phyloP scores from a whole-genome alignment of 2,113 vertebrate species.

The Syrmaticus mikado region DNA sequence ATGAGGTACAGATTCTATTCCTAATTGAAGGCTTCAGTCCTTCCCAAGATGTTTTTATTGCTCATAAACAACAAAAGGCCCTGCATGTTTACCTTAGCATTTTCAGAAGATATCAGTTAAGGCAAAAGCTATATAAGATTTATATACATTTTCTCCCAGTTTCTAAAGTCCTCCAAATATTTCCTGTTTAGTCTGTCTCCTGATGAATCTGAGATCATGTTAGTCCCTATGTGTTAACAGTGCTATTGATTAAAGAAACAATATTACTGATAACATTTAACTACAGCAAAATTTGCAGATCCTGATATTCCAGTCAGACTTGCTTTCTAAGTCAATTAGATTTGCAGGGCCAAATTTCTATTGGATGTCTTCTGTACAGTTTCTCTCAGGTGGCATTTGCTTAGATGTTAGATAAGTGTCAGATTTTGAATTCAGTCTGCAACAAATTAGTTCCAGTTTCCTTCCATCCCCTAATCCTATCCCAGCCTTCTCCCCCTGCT shows the following conservation, averaged over 20 bases:
- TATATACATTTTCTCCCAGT: background rate
- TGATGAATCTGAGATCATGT: background rate
- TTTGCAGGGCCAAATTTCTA: background rate
- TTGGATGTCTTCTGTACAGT: background rate
- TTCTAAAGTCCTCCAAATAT: conserved; percentile 5
- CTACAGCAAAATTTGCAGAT: background rate
- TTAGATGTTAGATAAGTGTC: background rate
- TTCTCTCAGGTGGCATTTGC: background rate
- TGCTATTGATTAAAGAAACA: conserved; percentile 30
- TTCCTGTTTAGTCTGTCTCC: conserved; percentile 57
- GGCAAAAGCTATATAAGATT: background rate
- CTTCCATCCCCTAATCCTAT: background rate
- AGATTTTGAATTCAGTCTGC: background rate
- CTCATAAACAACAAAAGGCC: background rate
- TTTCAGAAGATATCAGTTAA: conserved; percentile 9
- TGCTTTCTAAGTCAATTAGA: background rate
- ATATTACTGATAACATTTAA: conserved; percentile 14
- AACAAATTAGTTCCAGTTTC: background rate
- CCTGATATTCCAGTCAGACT: background rate
- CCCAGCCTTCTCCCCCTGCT: background rate
- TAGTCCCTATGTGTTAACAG: background rate
- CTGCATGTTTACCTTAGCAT: background rate
- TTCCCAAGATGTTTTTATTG: background rate
- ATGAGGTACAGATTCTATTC: background rate
- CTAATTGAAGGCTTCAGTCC: background rate